Evolutionary conservation across 2,113 vertebrate species (phyloP).

Genomic region (Glaucidium brasilianum): DNA sequence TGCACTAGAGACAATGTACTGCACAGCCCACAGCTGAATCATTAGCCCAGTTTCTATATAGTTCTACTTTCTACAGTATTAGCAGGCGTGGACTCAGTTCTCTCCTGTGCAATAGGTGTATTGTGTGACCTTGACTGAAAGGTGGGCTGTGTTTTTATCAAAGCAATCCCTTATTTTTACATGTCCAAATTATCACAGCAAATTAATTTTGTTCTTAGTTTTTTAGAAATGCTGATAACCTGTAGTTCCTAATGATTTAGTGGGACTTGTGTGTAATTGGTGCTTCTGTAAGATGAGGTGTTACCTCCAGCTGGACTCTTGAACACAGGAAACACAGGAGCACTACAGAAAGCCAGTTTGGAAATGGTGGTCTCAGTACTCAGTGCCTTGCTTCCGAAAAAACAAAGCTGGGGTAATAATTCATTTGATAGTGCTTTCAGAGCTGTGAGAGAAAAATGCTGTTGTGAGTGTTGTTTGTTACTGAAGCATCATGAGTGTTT

Average conservation of each 20-base stretch:
- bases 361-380: background rate
- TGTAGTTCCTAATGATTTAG: background rate
- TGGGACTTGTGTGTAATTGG: background rate
- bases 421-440: background rate
- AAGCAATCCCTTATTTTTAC: background rate
- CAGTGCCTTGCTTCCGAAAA: background rate
- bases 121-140: background rate
- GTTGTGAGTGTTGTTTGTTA: background rate
- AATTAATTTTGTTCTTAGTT: background rate
- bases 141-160: background rate
- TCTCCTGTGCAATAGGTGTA: background rate
- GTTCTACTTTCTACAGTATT: background rate
- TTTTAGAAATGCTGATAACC: background rate
- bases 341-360: background rate
- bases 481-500: background rate
- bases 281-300: background rate
- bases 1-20: background rate
- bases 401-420: background rate
- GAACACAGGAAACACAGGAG: background rate
- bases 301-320: background rate
- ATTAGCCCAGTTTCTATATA: background rate
- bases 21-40: background rate
- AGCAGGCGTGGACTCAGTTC: background rate
- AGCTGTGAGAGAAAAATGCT: background rate
- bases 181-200: background rate